These are phyloP conservation scores for Anoura caudifer DNA, from an alignment of 2,113 vertebrate genomes.

Conservation along the genomic window DNA sequence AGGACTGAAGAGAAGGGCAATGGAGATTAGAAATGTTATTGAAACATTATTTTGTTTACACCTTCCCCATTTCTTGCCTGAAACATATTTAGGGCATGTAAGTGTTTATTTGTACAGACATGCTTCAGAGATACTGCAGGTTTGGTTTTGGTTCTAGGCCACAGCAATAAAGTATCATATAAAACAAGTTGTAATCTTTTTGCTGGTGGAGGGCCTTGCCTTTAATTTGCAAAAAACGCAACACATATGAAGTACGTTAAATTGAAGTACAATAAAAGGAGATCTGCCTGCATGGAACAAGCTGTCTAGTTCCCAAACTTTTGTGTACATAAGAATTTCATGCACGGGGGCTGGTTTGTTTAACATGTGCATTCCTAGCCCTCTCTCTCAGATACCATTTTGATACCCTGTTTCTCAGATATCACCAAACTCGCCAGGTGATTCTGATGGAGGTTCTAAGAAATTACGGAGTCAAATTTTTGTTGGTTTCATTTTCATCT, in stretches of 20 bases:
- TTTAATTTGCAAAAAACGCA: not conserved
- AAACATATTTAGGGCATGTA: not conserved
- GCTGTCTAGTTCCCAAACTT: not conserved
- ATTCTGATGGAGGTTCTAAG: not conserved
- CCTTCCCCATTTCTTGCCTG: not conserved
- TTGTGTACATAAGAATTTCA: not conserved
- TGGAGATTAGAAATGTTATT: not conserved
- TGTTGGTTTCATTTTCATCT: slow-evolving; percentile 1
- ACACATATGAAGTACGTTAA: not conserved
- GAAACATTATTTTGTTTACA: slow-evolving; percentile 19
- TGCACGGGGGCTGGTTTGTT: not conserved
- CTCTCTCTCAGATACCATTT: not conserved
- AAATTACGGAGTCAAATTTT: not conserved
- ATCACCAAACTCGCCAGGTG: not conserved
- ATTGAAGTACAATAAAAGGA: not conserved
- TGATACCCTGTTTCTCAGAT: not conserved
- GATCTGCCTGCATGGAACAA: not conserved
- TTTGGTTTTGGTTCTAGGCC: not conserved
- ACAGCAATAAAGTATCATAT: not conserved
- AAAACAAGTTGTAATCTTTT: not conserved
- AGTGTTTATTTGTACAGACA: not conserved
- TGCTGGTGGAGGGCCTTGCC: not conserved
- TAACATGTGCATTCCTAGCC: not conserved
- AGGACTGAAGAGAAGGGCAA: not conserved
- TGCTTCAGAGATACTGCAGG: not conserved